phyloP scores from a whole-genome alignment of 2,888 invertebrate genomes.

The Rhodophaea formosa region DNA sequence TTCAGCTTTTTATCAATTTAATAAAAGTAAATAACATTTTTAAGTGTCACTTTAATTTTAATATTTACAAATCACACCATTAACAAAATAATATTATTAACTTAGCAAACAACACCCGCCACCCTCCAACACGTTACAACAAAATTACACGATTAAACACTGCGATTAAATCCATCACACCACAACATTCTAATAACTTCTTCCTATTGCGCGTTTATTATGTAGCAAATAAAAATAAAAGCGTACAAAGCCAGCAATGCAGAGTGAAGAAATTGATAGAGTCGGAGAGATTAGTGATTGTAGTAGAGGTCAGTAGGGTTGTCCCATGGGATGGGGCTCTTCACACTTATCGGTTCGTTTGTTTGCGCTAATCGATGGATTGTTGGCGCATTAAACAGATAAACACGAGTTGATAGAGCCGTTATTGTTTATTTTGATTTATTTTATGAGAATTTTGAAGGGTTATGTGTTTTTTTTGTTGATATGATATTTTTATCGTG shows the following conservation, averaged over 20 bases:
- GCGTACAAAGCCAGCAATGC: not conserved
- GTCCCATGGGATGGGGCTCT: slow-evolving; percentile 14
- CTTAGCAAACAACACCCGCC: slow-evolving; percentile 6
- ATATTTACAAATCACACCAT: slow-evolving; percentile 10
- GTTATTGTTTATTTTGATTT: slow-evolving; percentile 11
- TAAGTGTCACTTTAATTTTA: not conserved
- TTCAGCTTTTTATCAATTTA: no score
- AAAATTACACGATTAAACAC: slow-evolving; percentile 7
- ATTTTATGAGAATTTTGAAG: not conserved
- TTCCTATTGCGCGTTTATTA: not conserved
- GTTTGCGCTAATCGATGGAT: slow-evolving; percentile 12
- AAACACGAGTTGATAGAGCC: slow-evolving; percentile 8
- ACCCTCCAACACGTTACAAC: slow-evolving; percentile 7
- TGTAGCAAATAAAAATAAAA: not conserved
- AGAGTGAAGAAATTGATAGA: not conserved
- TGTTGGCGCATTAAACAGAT: slow-evolving; percentile 10
- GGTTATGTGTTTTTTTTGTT: not conserved
- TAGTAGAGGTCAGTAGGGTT: slow-evolving; percentile 7
- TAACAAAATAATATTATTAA: slow-evolving; percentile 14
- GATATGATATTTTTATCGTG: not conserved
- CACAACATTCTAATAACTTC: not conserved
- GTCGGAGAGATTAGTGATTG: slow-evolving; percentile 1
- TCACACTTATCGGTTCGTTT: slow-evolving; percentile 12
- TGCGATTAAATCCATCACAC: not conserved
- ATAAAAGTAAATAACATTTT: no score